Evolutionary conservation across 2,888 invertebrate species (phyloP).

Genomic region (Rutpela maculata): DNA sequence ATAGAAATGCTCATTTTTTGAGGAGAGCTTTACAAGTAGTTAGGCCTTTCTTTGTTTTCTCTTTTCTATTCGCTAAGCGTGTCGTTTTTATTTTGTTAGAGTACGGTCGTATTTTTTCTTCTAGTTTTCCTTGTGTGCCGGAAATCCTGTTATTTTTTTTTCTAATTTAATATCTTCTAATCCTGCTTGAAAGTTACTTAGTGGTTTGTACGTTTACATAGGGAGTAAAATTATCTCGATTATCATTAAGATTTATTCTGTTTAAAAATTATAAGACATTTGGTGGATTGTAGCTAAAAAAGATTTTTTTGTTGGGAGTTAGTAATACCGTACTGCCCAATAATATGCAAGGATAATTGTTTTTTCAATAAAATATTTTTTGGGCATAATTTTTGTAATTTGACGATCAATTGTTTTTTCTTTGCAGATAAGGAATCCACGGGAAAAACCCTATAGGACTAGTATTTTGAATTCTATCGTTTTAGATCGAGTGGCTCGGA

Average conservation of each 20-base stretch:
- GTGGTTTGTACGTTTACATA: neutral
- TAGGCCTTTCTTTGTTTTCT: too few species aligned
- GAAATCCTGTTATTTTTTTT: too few species aligned
- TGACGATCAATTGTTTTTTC: constrained; percentile 6
- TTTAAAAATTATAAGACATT: neutral
- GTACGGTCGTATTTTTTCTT: too few species aligned
- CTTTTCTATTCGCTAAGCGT: too few species aligned
- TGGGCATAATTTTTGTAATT: neutral
- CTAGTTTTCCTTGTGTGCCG: too few species aligned
- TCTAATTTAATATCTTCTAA: too few species aligned
- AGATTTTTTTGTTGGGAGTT: too few species aligned
- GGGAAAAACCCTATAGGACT: constrained; percentile 4
- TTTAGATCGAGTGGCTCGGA: constrained; percentile 1
- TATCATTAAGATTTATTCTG: neutral
- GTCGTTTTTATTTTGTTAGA: too few species aligned
- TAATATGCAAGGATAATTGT: neutral
- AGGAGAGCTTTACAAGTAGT: too few species aligned
- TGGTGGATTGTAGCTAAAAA: too few species aligned
- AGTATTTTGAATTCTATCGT: constrained; percentile 4
- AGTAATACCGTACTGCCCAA: neutral
- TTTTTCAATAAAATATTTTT: neutral
- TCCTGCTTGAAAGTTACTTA: too few species aligned
- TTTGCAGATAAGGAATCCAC: constrained; percentile 7
- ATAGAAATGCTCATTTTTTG: too few species aligned
- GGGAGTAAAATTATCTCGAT: neutral